phyloP scores from a whole-genome alignment of 2,888 invertebrate species.

The Drosophila nigricruria region DNA sequence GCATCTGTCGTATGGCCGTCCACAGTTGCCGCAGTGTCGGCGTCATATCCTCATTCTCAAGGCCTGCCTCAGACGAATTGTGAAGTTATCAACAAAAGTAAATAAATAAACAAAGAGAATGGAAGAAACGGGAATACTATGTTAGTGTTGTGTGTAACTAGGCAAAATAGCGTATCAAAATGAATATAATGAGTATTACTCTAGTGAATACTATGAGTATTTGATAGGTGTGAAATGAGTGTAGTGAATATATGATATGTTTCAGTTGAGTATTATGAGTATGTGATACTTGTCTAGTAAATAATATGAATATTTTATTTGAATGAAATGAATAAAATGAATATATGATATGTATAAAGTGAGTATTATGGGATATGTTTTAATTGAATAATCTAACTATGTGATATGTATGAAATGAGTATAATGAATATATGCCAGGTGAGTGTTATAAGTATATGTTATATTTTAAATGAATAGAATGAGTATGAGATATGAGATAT shows the following conservation, averaged over 20 bases:
- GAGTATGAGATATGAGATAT: no score
- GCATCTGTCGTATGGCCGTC: conserved; percentile 85
- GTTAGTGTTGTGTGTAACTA: conserved; percentile 69
- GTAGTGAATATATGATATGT: neutral
- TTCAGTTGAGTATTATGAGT: neutral
- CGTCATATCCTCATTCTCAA: conserved; percentile 85
- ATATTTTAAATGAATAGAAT: neutral
- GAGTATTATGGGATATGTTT: no score
- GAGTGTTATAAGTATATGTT: neutral
- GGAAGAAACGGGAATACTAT: conserved; percentile 57
- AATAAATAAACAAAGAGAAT: conserved; percentile 50
- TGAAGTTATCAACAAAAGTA: conserved; percentile 29
- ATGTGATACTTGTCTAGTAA: neutral
- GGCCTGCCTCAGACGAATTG: conserved; percentile 73
- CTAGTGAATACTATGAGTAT: conserved; percentile 3
- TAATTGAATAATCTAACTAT: neutral
- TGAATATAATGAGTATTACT: conserved; percentile 17
- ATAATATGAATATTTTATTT: conserved; percentile 1
- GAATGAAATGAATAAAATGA: neutral
- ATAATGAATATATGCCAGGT: neutral
- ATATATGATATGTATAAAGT: no score
- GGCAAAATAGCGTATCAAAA: conserved; percentile 31
- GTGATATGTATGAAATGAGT: neutral
- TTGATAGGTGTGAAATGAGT: neutral
- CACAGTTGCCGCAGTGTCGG: conserved; percentile 85